phyloP scores from a whole-genome alignment of 1,140 invertebrate genomes.

The Orussus abietinus region DNA sequence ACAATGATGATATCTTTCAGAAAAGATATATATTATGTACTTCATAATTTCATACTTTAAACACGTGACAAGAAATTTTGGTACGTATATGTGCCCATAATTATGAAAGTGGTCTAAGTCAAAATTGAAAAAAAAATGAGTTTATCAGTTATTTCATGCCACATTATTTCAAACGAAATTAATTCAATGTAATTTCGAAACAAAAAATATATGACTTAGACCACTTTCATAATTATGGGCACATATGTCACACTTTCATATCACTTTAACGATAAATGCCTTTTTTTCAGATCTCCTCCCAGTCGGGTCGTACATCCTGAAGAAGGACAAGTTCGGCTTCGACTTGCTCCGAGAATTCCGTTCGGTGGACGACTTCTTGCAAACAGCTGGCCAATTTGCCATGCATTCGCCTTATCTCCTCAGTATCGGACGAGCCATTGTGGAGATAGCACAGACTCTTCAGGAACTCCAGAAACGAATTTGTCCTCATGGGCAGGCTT shows the following conservation, averaged over 20 bases:
- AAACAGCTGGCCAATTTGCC: slow-evolving; percentile 16
- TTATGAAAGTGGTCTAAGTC: too few relatives aligned
- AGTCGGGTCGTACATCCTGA: slow-evolving; percentile 35
- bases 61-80: slow-evolving; percentile 1
- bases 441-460: slow-evolving; percentile 27
- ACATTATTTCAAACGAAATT: too few relatives aligned
- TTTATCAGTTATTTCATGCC: too few relatives aligned
- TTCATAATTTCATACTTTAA: too few relatives aligned
- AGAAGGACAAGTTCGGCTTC: slow-evolving; percentile 22
- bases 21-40: too few relatives aligned
- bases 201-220: too few relatives aligned
- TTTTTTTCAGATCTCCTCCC: slow-evolving; percentile 35
- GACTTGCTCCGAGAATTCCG: slow-evolving; percentile 18
- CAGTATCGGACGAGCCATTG: slow-evolving; percentile 37
- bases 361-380: slow-evolving; percentile 20
- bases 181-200: too few relatives aligned
- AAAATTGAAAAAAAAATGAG: too few relatives aligned
- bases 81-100: too few relatives aligned
- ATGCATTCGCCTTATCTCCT: slow-evolving; percentile 39
- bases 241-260: too few relatives aligned
- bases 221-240: too few relatives aligned
- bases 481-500: slow-evolving; percentile 23
- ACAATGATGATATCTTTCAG: not conserved
- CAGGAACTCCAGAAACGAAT: slow-evolving; percentile 22
- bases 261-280: too few relatives aligned